Percentiles rank a stretch among this genome's conserved stretches.
Evolutionary conservation across 2,113 vertebrate genomes (phyloP).

Genomic region (Leuciscus idus): DNA sequence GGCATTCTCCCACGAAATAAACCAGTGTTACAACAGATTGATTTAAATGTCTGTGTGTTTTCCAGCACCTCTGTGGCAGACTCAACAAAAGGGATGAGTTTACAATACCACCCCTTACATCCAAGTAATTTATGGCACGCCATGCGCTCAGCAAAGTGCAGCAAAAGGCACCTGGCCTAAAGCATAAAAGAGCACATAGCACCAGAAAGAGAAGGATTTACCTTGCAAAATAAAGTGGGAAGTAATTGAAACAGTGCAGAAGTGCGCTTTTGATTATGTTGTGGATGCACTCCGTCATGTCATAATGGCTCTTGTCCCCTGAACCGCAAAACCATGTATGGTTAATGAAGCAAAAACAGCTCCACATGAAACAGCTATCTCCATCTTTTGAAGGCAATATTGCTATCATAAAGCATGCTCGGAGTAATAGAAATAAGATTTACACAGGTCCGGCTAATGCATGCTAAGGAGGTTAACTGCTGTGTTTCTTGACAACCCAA

Average conservation of each 20-base stretch:
- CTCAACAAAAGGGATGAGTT: constrained; percentile 43
- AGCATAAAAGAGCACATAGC: constrained; percentile 32
- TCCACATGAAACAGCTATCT: constrained; percentile 71
- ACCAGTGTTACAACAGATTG: constrained; percentile 53
- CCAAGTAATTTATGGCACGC: constrained; percentile 49
- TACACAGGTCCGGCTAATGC: constrained; percentile 70
- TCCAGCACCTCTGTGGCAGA: constrained; percentile 30
- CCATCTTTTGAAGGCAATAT: constrained; percentile 61
- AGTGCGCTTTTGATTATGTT: constrained; percentile 64
- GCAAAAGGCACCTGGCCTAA: constrained; percentile 49
- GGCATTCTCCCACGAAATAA: constrained; percentile 50
- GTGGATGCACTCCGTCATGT: constrained; percentile 58
- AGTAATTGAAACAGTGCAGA: constrained; percentile 60
- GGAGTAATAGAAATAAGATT: constrained; percentile 76
- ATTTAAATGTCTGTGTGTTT: constrained; percentile 55
- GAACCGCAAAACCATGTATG: constrained; percentile 60
- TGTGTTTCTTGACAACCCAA: constrained; percentile 73
- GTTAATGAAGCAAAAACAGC: constrained; percentile 74
- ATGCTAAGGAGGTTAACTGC: constrained; percentile 75
- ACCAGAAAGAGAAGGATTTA: not conserved
- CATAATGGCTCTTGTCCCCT: constrained; percentile 61
- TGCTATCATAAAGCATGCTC: constrained; percentile 69
- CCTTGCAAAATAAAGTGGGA: constrained; percentile 54
- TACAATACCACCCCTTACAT: constrained; percentile 38
- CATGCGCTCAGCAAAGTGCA: constrained; percentile 47